Evolutionary conservation across 37 sponge, comb jelly and placozoan genomes (phyloP).

Genomic region (Beroe forskalii): DNA sequence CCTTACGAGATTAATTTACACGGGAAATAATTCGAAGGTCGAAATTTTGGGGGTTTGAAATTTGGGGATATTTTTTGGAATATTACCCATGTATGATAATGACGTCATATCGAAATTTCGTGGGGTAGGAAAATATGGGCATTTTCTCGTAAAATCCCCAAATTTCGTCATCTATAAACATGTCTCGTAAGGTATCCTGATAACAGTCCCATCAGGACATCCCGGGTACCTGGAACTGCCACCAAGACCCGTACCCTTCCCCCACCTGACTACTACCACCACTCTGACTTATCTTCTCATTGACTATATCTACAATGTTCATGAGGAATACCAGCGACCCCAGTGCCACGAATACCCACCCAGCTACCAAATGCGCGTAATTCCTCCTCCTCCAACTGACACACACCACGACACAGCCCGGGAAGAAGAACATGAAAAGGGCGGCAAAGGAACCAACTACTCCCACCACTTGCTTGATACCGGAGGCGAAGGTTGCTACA

Average conservation of each 20-base stretch:
- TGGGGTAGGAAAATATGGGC: too few species aligned
- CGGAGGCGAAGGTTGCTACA: slow-evolving; percentile 9
- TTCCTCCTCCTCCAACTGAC: not conserved
- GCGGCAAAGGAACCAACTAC: slow-evolving; percentile 5
- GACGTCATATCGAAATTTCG: too few species aligned
- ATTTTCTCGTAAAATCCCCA: too few species aligned
- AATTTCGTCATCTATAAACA: too few species aligned
- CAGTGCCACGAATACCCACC: not conserved
- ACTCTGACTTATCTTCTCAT: not conserved
- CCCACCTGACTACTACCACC: too few species aligned
- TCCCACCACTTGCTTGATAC: slow-evolving; percentile 1
- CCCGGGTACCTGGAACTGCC: not conserved
- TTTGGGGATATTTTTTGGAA: too few species aligned
- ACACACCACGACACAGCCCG: not conserved
- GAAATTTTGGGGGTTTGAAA: too few species aligned
- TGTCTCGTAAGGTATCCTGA: too few species aligned
- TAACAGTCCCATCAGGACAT: too few species aligned
- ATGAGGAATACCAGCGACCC: not conserved
- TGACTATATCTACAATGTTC: not conserved
- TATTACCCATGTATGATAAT: too few species aligned
- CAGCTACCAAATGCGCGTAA: slow-evolving; percentile 7
- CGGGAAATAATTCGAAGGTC: too few species aligned
- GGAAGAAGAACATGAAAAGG: slow-evolving; percentile 44
- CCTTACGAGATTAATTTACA: too few species aligned
- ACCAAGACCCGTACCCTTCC: not conserved